Base-by-base conservation (phyloP, 2,113 vertebrate genomes). In the Hyaena hyaena region DNA sequence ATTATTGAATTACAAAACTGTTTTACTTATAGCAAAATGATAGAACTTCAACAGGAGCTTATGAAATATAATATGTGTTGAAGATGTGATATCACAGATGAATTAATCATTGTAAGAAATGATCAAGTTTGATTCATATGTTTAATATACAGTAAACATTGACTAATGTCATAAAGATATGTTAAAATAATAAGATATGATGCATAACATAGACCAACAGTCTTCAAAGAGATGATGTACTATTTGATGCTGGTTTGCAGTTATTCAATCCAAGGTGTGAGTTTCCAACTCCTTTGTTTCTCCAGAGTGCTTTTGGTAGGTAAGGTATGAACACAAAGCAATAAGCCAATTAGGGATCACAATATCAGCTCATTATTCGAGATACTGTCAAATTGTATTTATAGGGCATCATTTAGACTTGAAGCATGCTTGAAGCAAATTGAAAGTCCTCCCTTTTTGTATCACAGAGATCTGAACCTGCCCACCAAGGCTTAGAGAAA, bases 91-190 rank as follows among this genome's bases (percentile, higher is more conserved):
- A 48, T 79, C 55, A 61, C 76, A 80, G 43, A 95, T 93, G 92
- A 95, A 90, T 90, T 81, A 77, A 84, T 82, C 45, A 11, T 82
- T 88, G 50, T 86, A 96, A 83, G 73, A 97, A 98, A 96, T 97
- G 95, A 98, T 97, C 96, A 98, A 97, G 76, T 35, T 93, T 96
- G 87, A 96, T 87, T 96, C 74, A 71, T 90, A 65, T 84, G 94
- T 80, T 97, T 90, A 74, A 61, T 61, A 73, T 92, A 81, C 65
- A 95, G 71, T 88, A 95, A 92, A 96, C 86, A 85, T 76, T 97
- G 96, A 98, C 74, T 97, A 96, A 98, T 92, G 11, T 39, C 58
- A 89, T 43, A 94, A 89, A 87, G 89, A 92, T 85, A 88, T 53
- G 28, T 87, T 92, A 66, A 87, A 96, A 91, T 55, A 69, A 10